phyloP scores from a whole-genome alignment of 2,113 vertebrate species.

The Oenanthe oenanthe region DNA sequence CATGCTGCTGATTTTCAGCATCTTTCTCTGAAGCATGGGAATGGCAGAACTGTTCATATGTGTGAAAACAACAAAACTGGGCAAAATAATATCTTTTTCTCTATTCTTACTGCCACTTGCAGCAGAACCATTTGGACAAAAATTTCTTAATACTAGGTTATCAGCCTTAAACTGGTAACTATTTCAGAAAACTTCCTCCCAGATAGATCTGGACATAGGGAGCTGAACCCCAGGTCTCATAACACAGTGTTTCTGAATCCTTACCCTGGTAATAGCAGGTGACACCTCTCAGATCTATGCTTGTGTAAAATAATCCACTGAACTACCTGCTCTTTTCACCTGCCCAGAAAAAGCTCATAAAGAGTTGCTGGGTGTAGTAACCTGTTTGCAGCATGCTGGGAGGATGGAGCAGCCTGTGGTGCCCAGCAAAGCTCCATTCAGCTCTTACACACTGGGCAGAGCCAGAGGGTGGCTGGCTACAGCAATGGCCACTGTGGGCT shows the following conservation, averaged over 20 bases:
- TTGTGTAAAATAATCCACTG: not conserved
- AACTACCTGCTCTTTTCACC: not conserved
- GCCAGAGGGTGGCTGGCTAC: not conserved
- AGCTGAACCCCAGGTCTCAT: not conserved
- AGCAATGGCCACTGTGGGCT: not conserved
- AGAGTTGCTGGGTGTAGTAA: not conserved
- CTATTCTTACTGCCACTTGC: not conserved
- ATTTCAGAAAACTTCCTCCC: not conserved
- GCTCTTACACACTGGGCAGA: not conserved
- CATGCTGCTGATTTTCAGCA: not conserved
- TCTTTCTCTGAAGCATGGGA: not conserved
- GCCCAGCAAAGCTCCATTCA: not conserved
- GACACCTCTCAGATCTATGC: not conserved
- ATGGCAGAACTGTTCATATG: not conserved
- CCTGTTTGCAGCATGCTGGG: not conserved
- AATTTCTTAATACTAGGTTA: not conserved
- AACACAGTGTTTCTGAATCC: not conserved
- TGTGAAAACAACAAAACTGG: not conserved
- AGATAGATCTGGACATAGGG: not conserved
- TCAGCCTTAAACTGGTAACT: not conserved
- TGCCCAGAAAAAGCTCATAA: not conserved
- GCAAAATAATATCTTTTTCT: not conserved
- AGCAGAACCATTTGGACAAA: not conserved
- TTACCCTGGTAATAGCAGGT: not conserved
- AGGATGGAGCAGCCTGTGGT: not conserved